These are phyloP conservation scores for Hybognathus amarus DNA, from an alignment of 2,797 vertebrate species.

Conservation along the genomic window DNA sequence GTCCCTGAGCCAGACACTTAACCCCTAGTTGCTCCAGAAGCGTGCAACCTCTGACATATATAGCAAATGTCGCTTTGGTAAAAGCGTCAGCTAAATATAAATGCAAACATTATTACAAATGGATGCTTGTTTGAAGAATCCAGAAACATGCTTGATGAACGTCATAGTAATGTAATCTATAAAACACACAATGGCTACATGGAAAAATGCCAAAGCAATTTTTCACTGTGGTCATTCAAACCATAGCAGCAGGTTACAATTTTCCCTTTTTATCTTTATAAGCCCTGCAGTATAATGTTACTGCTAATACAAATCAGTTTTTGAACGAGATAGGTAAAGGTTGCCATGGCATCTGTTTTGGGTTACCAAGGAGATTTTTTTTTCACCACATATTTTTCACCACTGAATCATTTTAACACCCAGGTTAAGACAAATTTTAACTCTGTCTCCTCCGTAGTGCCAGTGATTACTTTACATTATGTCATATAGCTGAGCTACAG, in stretches of 20 bases:
- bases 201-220: slow-evolving; percentile 18
- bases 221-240: not conserved
- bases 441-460: slow-evolving; percentile 13
- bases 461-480: slow-evolving; percentile 41
- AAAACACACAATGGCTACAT: not conserved
- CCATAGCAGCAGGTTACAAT: slow-evolving; percentile 12
- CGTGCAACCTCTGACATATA: no score
- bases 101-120: no score
- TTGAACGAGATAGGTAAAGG: slow-evolving; percentile 26
- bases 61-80: no score
- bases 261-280: not conserved
- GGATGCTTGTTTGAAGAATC: not conserved
- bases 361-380: slow-evolving; percentile 56
- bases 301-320: slow-evolving; percentile 45
- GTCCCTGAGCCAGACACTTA: no score
- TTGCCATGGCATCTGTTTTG: slow-evolving; percentile 59
- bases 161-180: not conserved
- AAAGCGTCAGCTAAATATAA: no score
- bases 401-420: slow-evolving; percentile 12
- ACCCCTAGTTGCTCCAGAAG: no score
- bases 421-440: slow-evolving; percentile 53
- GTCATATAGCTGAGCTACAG: slow-evolving; percentile 21
- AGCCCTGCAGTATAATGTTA: not conserved
- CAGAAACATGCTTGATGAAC: not conserved
- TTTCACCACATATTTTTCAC: slow-evolving; percentile 47